Evolutionary conservation across 2,113 vertebrate species (phyloP).

Genomic region (Pteruthius melanotis): DNA sequence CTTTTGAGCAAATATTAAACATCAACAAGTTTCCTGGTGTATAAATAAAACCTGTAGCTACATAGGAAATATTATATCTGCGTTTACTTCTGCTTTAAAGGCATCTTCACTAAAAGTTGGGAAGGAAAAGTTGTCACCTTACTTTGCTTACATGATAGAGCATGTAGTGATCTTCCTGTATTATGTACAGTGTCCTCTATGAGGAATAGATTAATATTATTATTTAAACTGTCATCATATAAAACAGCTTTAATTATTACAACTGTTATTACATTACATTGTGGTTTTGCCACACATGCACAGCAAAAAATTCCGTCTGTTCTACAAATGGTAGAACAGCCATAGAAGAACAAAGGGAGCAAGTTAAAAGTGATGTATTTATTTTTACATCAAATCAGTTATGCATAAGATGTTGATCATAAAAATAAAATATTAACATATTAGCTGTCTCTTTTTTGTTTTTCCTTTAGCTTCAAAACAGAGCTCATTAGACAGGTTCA

Average conservation of each 20-base stretch:
- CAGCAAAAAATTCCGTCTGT: not conserved
- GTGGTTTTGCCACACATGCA: not conserved
- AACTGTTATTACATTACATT: not conserved
- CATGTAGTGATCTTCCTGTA: not conserved
- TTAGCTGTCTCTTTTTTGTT: not conserved
- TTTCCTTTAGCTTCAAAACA: not conserved
- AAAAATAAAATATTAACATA: not conserved
- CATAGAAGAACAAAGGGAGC: not conserved
- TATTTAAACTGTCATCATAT: not conserved
- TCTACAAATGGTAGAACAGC: not conserved
- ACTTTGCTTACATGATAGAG: not conserved
- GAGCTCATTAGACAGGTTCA: not conserved
- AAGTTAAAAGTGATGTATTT: not conserved
- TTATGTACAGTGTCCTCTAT: not conserved
- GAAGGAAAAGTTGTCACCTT: not conserved
- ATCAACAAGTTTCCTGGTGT: not conserved
- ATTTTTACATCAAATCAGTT: not conserved
- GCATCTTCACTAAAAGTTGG: not conserved
- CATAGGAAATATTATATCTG: not conserved
- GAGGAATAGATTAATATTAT: not conserved
- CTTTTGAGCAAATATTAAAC: constrained; percentile 25
- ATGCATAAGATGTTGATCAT: not conserved
- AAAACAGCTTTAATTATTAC: not conserved
- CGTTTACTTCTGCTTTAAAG: not conserved
- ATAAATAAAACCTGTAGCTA: not conserved